Evolutionary conservation across 2,888 invertebrate genomes (phyloP), one percentile per base, ranked within the genome.

Genomic region (Alcis repandata): DNA sequence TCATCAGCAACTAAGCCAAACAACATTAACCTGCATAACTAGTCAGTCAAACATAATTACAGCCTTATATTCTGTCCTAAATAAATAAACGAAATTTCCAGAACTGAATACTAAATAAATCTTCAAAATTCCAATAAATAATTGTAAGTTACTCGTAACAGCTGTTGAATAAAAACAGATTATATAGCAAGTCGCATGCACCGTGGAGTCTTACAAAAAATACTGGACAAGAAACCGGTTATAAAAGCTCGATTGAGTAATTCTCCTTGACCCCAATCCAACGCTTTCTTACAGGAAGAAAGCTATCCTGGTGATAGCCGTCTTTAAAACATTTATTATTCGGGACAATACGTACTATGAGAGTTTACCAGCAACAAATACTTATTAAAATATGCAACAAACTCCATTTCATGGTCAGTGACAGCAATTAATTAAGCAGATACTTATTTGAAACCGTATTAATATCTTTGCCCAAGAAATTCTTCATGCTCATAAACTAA

Each of bases 201-300:
- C 60, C 56, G 19, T 53, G 52, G 63, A 64, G 51, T 49, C 59
- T 54, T 66, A 78, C 70, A 78, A 80, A 80, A 80, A 79, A 74
- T 63, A 59, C 70, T 72, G 65, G 68, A 71, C 72, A 63, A 54
- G 60, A 66, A 88, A 90, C 90, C 89, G 86, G 90, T 90, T 86
- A 76, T 82, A 85, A 85, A 79, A 84, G 84, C 77, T 75, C 81
- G 79, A 79, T 81, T 77, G 74, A 83, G 75, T 76, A 76, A 84
- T 79, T 84, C 86, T 87, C 91, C 91, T 91, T 91, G 91, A 90
- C 91, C 89, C 72, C 89, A 77, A 81, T 82, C 70, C 64, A 59
- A 59, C 59, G 71, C 77, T 72, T 78, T 72, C 65, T 67, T 76
- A 71, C 78, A 83, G 86, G 87, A 90, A 88, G 86, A 85, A 83